A percentile compares a stretch with the other conserved stretches of the same genome.
These are phyloP conservation scores for Aurelia aurita complex sp. Pacific DNA, from an alignment of 30 jellyfish, hydroid and myxozoan species.

Conservation along the genomic window DNA sequence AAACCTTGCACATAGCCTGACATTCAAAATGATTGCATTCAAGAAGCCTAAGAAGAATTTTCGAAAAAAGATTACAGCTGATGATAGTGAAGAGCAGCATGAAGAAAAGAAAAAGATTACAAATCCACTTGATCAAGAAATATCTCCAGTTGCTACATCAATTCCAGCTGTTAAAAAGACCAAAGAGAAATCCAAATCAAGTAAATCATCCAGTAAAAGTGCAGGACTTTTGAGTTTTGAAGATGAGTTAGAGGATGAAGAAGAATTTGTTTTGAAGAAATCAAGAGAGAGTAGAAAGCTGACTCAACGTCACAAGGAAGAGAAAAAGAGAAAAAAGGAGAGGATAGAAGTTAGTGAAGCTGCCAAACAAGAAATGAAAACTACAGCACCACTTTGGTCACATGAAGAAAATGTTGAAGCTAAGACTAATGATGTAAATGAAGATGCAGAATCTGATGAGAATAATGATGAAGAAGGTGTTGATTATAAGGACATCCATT, in stretches of 20 bases:
- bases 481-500: slow-evolving; percentile 42
- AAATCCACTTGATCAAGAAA: neutral
- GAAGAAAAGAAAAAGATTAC: neutral
- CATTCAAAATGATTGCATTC: slow-evolving; percentile 60
- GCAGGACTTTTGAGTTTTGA: slow-evolving; percentile 86
- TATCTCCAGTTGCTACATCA: neutral
- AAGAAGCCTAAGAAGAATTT: slow-evolving; percentile 78
- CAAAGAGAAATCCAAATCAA: slow-evolving; percentile 25
- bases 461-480: slow-evolving; percentile 36
- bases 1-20: neutral
- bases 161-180: slow-evolving; percentile 10
- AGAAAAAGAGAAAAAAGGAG: slow-evolving; percentile 74
- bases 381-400: neutral
- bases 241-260: slow-evolving; percentile 87
- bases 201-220: slow-evolving; percentile 28
- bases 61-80: slow-evolving; percentile 74
- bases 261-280: slow-evolving; percentile 79
- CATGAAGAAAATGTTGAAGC: neutral
- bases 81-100: slow-evolving; percentile 79
- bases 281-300: slow-evolving; percentile 89
- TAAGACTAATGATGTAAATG: neutral
- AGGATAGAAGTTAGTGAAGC: slow-evolving; percentile 4
- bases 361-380: neutral
- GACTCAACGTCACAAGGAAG: slow-evolving; percentile 54
- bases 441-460: slow-evolving; percentile 12